phyloP scores from a whole-genome alignment of 2,113 vertebrate genomes.

The Leptobrachium ailaonicum region DNA sequence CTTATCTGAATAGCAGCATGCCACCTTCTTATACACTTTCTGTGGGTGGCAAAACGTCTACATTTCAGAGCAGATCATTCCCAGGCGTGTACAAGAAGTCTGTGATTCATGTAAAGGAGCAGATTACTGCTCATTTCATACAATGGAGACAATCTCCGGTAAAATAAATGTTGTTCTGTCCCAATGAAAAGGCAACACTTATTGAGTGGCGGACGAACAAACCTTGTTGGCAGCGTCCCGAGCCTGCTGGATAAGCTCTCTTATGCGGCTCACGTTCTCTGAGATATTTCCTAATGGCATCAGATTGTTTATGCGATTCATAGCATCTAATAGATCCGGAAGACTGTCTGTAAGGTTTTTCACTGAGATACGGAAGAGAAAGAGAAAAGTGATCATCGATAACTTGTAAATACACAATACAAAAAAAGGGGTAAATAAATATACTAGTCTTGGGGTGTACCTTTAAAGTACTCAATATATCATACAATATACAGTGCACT shows the following conservation, averaged over 20 bases:
- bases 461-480: too few relatives aligned
- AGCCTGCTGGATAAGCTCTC: slow-evolving; percentile 90
- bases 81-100: too few relatives aligned
- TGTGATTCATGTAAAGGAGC: too few relatives aligned
- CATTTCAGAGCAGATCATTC: too few relatives aligned
- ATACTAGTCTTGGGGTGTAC: too few relatives aligned
- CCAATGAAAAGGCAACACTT: neutral
- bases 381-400: neutral
- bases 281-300: slow-evolving; percentile 80
- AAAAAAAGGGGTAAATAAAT: neutral
- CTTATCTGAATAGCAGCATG: too few relatives aligned
- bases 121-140: too few relatives aligned
- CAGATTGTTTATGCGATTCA: slow-evolving; percentile 81
- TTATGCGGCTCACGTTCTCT: slow-evolving; percentile 83
- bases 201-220: slow-evolving; percentile 5
- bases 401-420: neutral
- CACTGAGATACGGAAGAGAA: slow-evolving; percentile 66
- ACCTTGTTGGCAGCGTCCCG: slow-evolving; percentile 93
- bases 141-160: too few relatives aligned
- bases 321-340: slow-evolving; percentile 82
- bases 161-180: too few relatives aligned
- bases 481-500: too few relatives aligned
- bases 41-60: too few relatives aligned
- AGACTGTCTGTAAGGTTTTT: slow-evolving; percentile 80
- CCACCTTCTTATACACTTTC: too few relatives aligned